phyloP scores from a whole-genome alignment of 2,113 vertebrate genomes.

The Petromus typicus region DNA sequence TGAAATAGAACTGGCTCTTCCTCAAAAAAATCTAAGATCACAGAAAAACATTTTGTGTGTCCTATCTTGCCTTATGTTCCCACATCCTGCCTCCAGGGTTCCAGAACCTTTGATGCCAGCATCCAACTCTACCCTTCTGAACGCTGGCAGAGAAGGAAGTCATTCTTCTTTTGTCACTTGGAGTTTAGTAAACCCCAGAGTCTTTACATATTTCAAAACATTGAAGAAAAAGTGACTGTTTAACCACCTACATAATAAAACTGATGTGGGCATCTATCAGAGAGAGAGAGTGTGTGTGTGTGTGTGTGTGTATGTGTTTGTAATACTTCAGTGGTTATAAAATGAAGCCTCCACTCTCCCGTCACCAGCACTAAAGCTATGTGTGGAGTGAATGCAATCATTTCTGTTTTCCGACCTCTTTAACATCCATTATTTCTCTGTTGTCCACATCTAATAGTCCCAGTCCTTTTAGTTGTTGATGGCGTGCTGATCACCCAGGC shows the following conservation, averaged over 20 bases:
- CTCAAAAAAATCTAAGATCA: slow-evolving; percentile 9
- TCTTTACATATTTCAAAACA: slow-evolving; percentile 50
- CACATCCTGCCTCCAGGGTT: neutral
- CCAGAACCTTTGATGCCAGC: neutral
- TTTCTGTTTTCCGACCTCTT: slow-evolving; percentile 67
- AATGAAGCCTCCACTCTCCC: neutral
- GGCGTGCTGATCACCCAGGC: slow-evolving; percentile 76
- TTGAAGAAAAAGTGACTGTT: slow-evolving; percentile 46
- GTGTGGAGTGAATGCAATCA: neutral
- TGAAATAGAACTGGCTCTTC: neutral
- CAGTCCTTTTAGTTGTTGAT: slow-evolving; percentile 83
- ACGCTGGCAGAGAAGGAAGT: neutral
- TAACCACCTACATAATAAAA: slow-evolving; percentile 34
- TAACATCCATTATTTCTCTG: slow-evolving; percentile 77
- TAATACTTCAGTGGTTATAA: accelerated
- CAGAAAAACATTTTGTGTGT: neutral
- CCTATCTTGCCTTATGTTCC: slow-evolving; percentile 26
- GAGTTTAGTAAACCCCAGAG: neutral
- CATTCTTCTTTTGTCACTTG: neutral
- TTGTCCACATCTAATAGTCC: slow-evolving; percentile 77
- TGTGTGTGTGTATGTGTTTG: neutral
- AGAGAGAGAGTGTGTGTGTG: neutral
- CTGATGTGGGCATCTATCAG: neutral
- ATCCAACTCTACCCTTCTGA: neutral
- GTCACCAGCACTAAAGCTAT: neutral